These are phyloP conservation scores for Diarsia mendica DNA, from an alignment of 2,888 invertebrate species.

Conservation along the genomic window DNA sequence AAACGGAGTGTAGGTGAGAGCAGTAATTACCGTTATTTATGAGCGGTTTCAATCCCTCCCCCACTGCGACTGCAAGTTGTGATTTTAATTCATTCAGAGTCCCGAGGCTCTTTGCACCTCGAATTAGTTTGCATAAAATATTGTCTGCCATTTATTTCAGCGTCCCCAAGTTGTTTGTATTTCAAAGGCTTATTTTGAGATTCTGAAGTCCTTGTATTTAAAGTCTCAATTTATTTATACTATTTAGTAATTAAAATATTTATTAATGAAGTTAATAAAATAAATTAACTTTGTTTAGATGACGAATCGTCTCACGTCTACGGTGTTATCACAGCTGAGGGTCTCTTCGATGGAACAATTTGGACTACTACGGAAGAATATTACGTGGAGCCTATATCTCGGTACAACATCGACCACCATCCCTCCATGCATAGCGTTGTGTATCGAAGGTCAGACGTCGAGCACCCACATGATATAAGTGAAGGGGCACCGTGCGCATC, in stretches of 20 bases:
- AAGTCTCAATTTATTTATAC: conserved; percentile 35
- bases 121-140: conserved; percentile 89
- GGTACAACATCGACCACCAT: conserved; percentile 91
- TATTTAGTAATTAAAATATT: conserved; percentile 1
- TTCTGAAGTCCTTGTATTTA: conserved; percentile 62
- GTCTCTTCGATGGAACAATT: conserved; percentile 97
- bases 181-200: conserved; percentile 75
- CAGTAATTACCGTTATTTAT: conserved; percentile 88
- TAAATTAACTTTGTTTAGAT: conserved; percentile 88
- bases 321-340: conserved; percentile 96
- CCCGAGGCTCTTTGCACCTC: conserved; percentile 86
- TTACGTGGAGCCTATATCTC: conserved; percentile 95
- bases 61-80: conserved; percentile 85
- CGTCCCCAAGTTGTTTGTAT: conserved; percentile 76
- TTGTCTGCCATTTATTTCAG: conserved; percentile 82
- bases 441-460: conserved; percentile 95
- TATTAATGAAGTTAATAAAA: neutral
- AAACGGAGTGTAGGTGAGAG: conserved; percentile 68
- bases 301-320: conserved; percentile 95
- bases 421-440: conserved; percentile 94
- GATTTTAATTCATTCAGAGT: conserved; percentile 87
- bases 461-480: conserved; percentile 82
- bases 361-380: conserved; percentile 94
- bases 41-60: conserved; percentile 83
- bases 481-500: conserved; percentile 90